Conservation (phyloP, 2,888 invertebrate species). For the Xestia ashworthii region DNA sequence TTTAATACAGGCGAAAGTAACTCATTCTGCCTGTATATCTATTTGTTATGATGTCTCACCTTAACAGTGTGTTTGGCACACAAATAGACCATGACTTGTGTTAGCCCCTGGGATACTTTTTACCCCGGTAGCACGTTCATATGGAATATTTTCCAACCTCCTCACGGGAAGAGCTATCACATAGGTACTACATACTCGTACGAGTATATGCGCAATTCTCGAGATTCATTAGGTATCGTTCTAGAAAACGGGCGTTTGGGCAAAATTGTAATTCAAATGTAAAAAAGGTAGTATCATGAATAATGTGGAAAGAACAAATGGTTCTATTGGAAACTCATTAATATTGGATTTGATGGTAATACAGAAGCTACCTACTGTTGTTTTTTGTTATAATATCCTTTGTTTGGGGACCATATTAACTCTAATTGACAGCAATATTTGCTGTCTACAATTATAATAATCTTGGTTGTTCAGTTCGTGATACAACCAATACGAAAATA, state of each 20-base stretch:
- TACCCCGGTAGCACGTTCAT: too few relatives aligned
- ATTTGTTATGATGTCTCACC: neutral
- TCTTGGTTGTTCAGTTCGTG: neutral
- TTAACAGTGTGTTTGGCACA: neutral
- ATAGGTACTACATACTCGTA: too few relatives aligned
- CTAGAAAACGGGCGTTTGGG: neutral
- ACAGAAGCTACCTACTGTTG: neutral
- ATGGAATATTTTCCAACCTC: too few relatives aligned
- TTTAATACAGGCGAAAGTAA: neutral
- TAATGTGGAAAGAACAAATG: slow-evolving; percentile 33
- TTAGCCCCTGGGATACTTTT: too few relatives aligned
- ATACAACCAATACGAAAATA: neutral
- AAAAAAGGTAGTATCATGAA: slow-evolving; percentile 7
- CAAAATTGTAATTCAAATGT: slow-evolving; percentile 10
- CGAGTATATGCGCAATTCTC: neutral
- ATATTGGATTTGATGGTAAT: slow-evolving; percentile 34
- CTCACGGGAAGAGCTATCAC: too few relatives aligned
- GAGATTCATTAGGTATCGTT: neutral
- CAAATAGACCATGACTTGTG: neutral
- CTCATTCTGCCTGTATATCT: neutral
- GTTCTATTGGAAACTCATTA: slow-evolving; percentile 39
- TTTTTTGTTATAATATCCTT: neutral
- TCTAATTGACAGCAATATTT: neutral
- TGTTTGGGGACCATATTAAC: neutral
- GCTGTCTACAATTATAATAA: neutral